Evolutionary conservation across 2,113 vertebrate species (phyloP).

Genomic region (Salvelinus fontinalis): DNA sequence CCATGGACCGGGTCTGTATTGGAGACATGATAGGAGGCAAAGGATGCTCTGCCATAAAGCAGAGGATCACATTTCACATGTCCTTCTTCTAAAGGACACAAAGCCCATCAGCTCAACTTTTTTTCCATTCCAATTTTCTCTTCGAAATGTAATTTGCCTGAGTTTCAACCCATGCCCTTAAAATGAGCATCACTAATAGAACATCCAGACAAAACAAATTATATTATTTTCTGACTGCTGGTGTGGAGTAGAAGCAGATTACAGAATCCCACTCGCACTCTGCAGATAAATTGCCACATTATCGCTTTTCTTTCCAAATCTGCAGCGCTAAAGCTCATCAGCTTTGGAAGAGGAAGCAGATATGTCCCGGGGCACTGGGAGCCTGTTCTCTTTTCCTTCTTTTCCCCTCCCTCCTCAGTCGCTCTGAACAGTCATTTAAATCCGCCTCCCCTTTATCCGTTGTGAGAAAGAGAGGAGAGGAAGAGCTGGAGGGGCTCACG

Average conservation of each 20-base stretch:
- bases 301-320: conserved; percentile 38
- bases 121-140: conserved; percentile 6
- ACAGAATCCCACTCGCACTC: conserved; percentile 29
- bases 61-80: conserved; percentile 10
- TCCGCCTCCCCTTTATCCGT: conserved; percentile 39
- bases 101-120: not conserved
- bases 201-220: not conserved
- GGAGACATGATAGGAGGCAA: too few species aligned
- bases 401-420: not conserved
- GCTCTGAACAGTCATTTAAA: conserved; percentile 44
- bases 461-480: conserved; percentile 35
- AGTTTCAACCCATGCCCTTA: not conserved
- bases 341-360: conserved; percentile 4
- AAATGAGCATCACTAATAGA: conserved; percentile 15
- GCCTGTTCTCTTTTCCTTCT: conserved; percentile 1
- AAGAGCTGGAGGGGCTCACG: conserved; percentile 34
- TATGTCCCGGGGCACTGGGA: conserved; percentile 34
- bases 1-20: too few species aligned
- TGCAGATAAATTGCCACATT: conserved; percentile 42
- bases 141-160: conserved; percentile 14
- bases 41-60: not conserved
- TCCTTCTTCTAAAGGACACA: conserved; percentile 19
- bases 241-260: conserved; percentile 36
- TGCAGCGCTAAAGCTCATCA: conserved; percentile 19
- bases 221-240: conserved; percentile 15